A percentile compares a stretch with the other conserved stretches of the same genome.
phyloP scores from a whole-genome alignment of 1,140 invertebrate species.

The Leptoteleia sp. region DNA sequence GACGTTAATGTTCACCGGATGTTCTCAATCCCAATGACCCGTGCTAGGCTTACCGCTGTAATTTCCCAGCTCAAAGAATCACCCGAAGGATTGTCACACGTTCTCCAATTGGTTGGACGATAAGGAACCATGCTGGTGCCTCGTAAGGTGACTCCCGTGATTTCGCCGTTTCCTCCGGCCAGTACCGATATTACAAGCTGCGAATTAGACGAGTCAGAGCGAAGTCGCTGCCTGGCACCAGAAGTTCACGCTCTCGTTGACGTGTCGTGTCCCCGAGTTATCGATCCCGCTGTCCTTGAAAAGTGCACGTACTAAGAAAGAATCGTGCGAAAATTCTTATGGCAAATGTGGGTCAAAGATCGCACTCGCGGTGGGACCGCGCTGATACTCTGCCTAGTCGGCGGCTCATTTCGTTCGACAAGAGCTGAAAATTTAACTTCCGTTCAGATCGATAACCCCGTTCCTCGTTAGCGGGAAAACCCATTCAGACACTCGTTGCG shows the following conservation, averaged over 20 bases:
- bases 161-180: background rate
- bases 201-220: background rate
- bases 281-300: conserved; percentile 55
- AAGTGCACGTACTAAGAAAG: conserved; percentile 27
- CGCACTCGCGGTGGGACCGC: conserved; percentile 4
- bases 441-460: conserved; percentile 60
- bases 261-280: conserved; percentile 16
- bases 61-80: too few relatives aligned
- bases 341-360: conserved; percentile 44
- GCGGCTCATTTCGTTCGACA: conserved; percentile 45
- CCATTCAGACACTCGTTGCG: conserved; percentile 45
- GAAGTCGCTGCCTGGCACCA: conserved; percentile 6
- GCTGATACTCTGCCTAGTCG: conserved; percentile 19
- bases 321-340: background rate
- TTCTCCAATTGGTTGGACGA: too few relatives aligned
- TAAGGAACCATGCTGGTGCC: too few relatives aligned
- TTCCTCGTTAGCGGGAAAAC: conserved; percentile 62
- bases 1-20: conserved; percentile 17
- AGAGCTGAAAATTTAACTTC: conserved; percentile 55
- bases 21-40: conserved; percentile 1
- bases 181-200: background rate
- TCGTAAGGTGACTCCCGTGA: background rate
- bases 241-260: conserved; percentile 26
- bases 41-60: background rate
- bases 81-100: too few relatives aligned